phyloP scores from a whole-genome alignment of 2,797 vertebrate species.

The Ataeniobius toweri region DNA sequence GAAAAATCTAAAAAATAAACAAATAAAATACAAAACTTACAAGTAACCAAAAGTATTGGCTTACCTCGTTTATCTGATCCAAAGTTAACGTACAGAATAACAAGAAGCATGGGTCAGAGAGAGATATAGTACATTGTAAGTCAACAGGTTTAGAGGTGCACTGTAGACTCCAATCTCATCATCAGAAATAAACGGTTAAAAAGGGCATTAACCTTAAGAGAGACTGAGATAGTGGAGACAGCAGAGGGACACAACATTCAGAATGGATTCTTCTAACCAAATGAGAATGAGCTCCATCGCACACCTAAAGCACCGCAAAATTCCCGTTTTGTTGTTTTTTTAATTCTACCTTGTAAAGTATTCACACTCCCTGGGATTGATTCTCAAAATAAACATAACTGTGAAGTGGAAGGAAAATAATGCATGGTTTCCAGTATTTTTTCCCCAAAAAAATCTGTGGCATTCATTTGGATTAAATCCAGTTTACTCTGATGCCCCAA shows the following conservation, averaged over 20 bases:
- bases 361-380: neutral
- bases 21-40: conserved; percentile 43
- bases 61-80: conserved; percentile 89
- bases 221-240: conserved; percentile 59
- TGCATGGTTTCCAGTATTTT: neutral
- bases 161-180: conserved; percentile 65
- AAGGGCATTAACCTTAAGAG: conserved; percentile 76
- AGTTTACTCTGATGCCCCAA: neutral
- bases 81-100: conserved; percentile 83
- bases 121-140: conserved; percentile 82
- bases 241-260: conserved; percentile 59
- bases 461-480: neutral
- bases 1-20: conserved; percentile 21
- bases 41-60: conserved; percentile 78
- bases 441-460: neutral
- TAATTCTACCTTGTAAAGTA: no score
- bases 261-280: conserved; percentile 50
- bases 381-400: neutral
- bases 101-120: conserved; percentile 82
- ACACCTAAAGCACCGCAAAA: conserved; percentile 25
- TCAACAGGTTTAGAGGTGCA: conserved; percentile 75
- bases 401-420: neutral
- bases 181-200: conserved; percentile 54
- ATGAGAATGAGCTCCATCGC: conserved; percentile 57
- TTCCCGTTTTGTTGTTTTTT: neutral